A percentile compares a stretch with the other conserved stretches of the same genome.
Evolutionary conservation across 2,888 invertebrate species (phyloP).

Genomic region (Iselma pallidipennis): DNA sequence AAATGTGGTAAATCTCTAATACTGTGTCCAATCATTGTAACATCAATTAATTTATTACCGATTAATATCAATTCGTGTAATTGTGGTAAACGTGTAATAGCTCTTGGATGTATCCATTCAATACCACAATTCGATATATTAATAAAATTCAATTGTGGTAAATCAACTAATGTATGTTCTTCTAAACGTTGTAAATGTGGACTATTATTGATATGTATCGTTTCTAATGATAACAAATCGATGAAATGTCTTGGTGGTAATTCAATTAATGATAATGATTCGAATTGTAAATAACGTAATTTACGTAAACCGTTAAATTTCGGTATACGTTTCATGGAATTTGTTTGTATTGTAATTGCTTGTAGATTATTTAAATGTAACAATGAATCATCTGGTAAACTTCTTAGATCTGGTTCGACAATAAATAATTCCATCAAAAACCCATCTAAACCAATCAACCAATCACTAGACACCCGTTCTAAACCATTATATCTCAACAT

Average conservation of each 20-base stretch:
- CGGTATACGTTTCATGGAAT: slow-evolving; percentile 75
- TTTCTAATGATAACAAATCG: slow-evolving; percentile 72
- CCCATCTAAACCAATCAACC: slow-evolving; percentile 78
- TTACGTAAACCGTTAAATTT: slow-evolving; percentile 71
- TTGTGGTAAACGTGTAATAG: slow-evolving; percentile 72
- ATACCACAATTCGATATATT: slow-evolving; percentile 80
- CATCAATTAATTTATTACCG: slow-evolving; percentile 75
- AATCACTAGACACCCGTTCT: slow-evolving; percentile 78
- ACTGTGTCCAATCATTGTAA: slow-evolving; percentile 79
- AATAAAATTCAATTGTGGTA: slow-evolving; percentile 66
- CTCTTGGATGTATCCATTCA: slow-evolving; percentile 76
- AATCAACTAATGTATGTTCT: slow-evolving; percentile 68
- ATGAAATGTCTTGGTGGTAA: slow-evolving; percentile 71
- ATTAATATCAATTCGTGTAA: slow-evolving; percentile 71
- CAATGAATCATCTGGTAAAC: slow-evolving; percentile 77
- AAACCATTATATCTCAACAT: slow-evolving; percentile 84
- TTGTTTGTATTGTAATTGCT: slow-evolving; percentile 82
- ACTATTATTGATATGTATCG: slow-evolving; percentile 74
- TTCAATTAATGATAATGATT: slow-evolving; percentile 68
- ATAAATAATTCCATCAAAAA: slow-evolving; percentile 81
- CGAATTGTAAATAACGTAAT: slow-evolving; percentile 73
- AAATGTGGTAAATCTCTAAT: slow-evolving; percentile 75
- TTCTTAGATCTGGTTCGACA: slow-evolving; percentile 80
- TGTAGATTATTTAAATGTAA: slow-evolving; percentile 74
- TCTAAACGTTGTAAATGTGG: slow-evolving; percentile 69